Conservation (phyloP, 2,797 vertebrate species). For the Sciurus vulgaris region DNA sequence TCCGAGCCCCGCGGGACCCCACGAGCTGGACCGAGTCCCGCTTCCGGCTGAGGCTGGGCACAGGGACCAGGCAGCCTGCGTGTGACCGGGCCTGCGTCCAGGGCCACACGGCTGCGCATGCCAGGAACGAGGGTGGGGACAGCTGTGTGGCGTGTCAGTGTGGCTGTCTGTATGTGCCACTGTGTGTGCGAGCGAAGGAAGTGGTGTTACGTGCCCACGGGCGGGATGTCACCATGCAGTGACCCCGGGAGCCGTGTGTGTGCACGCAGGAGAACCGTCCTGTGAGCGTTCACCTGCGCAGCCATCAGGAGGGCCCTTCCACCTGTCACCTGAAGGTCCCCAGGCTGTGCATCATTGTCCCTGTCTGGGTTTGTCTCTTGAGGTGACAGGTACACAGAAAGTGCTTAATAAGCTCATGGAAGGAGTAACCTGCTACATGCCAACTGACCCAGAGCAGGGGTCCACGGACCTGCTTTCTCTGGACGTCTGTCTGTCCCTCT, state of each 20-base stretch:
- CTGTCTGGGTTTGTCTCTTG: neutral
- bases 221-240: neutral
- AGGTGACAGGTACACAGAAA: neutral
- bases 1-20: neutral
- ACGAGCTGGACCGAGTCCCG: neutral
- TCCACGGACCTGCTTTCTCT: neutral
- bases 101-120: rapidly evolving
- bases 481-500: neutral
- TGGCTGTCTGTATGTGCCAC: too few relatives aligned
- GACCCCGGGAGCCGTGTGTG: neutral
- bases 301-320: neutral
- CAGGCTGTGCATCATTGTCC: rapidly evolving
- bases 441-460: neutral
- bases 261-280: neutral
- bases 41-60: neutral
- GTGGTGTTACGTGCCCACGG: too few relatives aligned
- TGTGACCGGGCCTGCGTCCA: rapidly evolving
- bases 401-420: neutral
- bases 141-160: neutral
- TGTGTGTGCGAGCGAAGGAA: neutral
- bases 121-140: neutral
- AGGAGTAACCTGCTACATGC: neutral
- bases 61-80: rapidly evolving
- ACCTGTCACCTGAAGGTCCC: rapidly evolving
- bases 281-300: rapidly evolving